Evolutionary conservation across 2,797 vertebrate species (phyloP), one percentile per base, ranked within the genome.

Genomic region (Trematomus bernacchii): DNA sequence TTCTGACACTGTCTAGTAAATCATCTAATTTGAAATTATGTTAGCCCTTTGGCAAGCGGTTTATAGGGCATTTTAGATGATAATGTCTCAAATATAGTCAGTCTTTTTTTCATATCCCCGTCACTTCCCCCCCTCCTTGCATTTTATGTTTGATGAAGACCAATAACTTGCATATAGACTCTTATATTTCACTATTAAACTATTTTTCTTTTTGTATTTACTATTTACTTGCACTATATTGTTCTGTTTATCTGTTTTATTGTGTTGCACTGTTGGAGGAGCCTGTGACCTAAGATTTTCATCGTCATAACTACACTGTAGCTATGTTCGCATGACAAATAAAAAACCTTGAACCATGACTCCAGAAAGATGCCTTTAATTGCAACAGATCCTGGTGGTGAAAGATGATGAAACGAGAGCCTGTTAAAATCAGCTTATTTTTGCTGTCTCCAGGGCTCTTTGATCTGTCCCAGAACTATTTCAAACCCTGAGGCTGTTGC

Each of bases 341-440:
- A 27, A 27, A 27, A 27, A 27, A 27, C 27, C 27, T 27, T 27
- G 4, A 27, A 27, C 27, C 27, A n/a, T 27, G 27, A 27, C 27
- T 27, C 51, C 48, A 57, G 44, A 50, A 71, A 75, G 19, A 79
- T 74, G 33, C 62, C 73, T 66, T 76, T 62, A 50, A 65, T 67
- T 68, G 15, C 40, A 81, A 59, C 72, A 78, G 42, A 80, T 50
- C 47, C 44, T 44, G 48, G 53, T 62, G 19, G 60, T 0, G 2
- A 60, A 68, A 67, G 62, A 1, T 27, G 79, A 68, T 76, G 65
- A 82, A 81, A 80, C 68, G 55, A 71, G 60, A 83, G 55, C 73
- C 80, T 66, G 72, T 82, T 85, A 68, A 80, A 73, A 79, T 87
- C 57, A 84, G 76, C 80, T 73, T 76, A 71, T 80, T 71, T 85